phyloP scores from a whole-genome alignment of 2,113 vertebrate species.

The Cololabis saira region DNA sequence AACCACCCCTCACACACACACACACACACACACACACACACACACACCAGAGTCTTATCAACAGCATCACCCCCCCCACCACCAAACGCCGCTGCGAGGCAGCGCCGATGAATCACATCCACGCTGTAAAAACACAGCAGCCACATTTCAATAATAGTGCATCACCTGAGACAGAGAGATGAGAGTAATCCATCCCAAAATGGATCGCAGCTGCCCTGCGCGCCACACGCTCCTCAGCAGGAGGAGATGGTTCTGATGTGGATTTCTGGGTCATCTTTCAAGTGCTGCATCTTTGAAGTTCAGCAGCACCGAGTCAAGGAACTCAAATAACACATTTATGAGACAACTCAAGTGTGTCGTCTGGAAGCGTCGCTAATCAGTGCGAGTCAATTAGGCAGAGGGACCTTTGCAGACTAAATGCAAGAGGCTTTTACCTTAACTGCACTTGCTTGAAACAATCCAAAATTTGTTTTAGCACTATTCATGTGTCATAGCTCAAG shows the following conservation, averaged over 20 bases:
- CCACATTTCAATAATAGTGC: conserved; percentile 56
- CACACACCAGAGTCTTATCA: conserved; percentile 10
- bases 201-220: not conserved
- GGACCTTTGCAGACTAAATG: not conserved
- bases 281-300: conserved; percentile 59
- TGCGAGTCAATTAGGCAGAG: conserved; percentile 11
- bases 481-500: not conserved
- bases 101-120: conserved; percentile 42
- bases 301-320: not conserved
- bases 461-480: too few relatives aligned
- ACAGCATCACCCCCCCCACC: conserved; percentile 9
- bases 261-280: conserved; percentile 61
- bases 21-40: not conserved
- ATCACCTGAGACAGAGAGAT: conserved; percentile 56
- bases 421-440: not conserved
- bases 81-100: conserved; percentile 18
- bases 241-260: conserved; percentile 26
- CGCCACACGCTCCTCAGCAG: conserved; percentile 19
- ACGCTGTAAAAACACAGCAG: conserved; percentile 26
- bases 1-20: too few relatives aligned
- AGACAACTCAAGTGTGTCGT: conserved; percentile 35
- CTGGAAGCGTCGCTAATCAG: conserved; percentile 9
- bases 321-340: conserved; percentile 19
- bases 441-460: too few relatives aligned
- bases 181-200: conserved; percentile 45